phyloP scores from a whole-genome alignment of 2,113 vertebrate genomes.

The Rhinolophus ferrumequinum region DNA sequence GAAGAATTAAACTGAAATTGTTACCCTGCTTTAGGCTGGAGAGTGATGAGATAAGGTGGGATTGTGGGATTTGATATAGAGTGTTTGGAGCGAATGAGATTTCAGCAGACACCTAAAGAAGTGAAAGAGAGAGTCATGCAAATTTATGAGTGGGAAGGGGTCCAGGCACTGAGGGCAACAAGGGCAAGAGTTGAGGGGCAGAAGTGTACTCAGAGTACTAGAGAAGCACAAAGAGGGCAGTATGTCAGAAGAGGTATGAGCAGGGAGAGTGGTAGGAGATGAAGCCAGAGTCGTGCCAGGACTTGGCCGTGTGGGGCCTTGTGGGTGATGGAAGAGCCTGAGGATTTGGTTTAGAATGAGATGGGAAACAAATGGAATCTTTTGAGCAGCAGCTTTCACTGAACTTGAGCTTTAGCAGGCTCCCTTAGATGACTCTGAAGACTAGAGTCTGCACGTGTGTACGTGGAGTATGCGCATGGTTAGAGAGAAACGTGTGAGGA shows the following conservation, averaged over 20 bases:
- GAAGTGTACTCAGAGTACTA: background rate
- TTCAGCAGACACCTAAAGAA: background rate
- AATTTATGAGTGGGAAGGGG: background rate
- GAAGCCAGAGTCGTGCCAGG: background rate
- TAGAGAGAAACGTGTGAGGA: background rate
- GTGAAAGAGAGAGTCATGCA: background rate
- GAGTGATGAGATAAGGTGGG: background rate
- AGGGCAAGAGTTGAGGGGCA: too few relatives aligned
- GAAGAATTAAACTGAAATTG: background rate
- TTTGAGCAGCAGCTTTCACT: background rate
- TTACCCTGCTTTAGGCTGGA: background rate
- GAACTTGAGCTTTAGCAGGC: background rate
- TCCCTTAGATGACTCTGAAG: background rate
- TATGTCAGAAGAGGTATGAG: background rate
- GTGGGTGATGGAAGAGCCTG: background rate
- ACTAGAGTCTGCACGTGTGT: background rate
- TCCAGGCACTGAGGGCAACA: background rate
- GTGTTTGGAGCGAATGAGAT: background rate
- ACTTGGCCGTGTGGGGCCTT: background rate
- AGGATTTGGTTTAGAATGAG: background rate
- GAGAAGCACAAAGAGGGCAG: background rate
- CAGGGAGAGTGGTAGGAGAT: background rate
- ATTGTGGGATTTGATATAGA: background rate
- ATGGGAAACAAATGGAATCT: background rate
- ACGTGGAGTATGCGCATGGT: background rate